Base-by-base conservation (phyloP, 2,888 invertebrate species). In the Adelognathus sp. region DNA sequence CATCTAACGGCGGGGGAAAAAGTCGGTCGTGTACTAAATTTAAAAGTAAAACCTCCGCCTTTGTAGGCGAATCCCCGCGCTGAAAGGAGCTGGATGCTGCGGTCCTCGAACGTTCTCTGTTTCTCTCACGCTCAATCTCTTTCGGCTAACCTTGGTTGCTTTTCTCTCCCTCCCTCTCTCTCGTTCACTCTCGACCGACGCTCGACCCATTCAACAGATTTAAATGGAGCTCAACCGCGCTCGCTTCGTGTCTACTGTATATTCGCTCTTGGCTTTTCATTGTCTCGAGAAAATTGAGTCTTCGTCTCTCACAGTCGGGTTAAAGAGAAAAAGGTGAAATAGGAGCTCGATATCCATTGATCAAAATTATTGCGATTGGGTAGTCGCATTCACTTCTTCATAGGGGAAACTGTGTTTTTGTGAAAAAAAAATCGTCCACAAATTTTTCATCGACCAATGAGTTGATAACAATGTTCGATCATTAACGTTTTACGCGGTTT, bases 1-100 rank as follows among this genome's bases (percentile, higher is more conserved):
- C 72, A 54, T 70, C 79, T 80, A 77, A 78, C 76, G 83, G 77
- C 61, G 81, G 60, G 61, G 82, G 81, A 75, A 81, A n/a, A 78
- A 82, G 80, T 83, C 84, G 81, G 83, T 82, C 86, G 88, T 87
- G 89, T 88, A 89, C 88, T 89, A 90, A 90, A 90, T 90, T 90
- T 89, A 88, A 88, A 86, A 88, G 87, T 89, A 89, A 90, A 88
- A 88, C 88, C 88, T 84, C 87, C 83, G 89, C 87, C 88, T 89
- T 89, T 89, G 88, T 88, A 88, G 85, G 85, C 84, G 87, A 88
- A 88, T 86, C 88, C 87, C 86, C 72, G 83, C 81, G 85, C 81
- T 85, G 88, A 86, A 88, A 88, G 88, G 72, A 86, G 84, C 86
- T 84, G 82, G 86, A 84, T 83, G 86, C 61, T 75, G 61, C 77